Evolutionary conservation across 2,888 invertebrate genomes (phyloP).

Genomic region (Sympetrum striolatum): DNA sequence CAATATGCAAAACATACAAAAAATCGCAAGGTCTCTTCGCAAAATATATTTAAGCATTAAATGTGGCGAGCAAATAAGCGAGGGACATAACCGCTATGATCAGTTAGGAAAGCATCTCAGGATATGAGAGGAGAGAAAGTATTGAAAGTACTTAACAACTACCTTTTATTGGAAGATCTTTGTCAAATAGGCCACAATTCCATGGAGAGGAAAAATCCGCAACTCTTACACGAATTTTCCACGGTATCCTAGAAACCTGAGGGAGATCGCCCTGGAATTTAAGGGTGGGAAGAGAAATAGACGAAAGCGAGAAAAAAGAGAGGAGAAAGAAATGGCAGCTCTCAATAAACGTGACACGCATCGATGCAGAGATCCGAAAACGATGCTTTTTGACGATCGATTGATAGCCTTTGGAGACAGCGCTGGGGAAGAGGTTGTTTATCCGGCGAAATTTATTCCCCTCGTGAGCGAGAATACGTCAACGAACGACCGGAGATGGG

Average conservation of each 20-base stretch:
- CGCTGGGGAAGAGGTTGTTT: neutral
- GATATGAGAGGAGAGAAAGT: no score
- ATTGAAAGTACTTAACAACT: no score
- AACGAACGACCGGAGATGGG: neutral
- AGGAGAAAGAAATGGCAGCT: neutral
- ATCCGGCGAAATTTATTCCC: neutral
- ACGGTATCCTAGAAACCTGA: neutral
- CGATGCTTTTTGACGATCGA: neutral
- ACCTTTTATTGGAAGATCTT: no score
- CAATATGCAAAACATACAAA: no score
- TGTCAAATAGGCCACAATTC: no score
- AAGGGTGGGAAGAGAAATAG: neutral
- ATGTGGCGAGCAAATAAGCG: no score
- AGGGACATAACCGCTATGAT: no score
- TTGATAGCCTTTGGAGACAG: neutral
- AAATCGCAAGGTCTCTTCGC: no score
- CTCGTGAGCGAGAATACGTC: neutral
- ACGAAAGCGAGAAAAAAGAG: neutral
- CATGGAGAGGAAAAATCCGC: no score
- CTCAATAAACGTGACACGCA: neutral
- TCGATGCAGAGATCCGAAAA: neutral
- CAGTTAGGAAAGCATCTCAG: no score
- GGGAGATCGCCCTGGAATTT: neutral
- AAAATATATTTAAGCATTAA: no score
- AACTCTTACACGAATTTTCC: neutral